Conservation (phyloP, 2,888 invertebrate species). For the Caradrina clavipalpis region DNA sequence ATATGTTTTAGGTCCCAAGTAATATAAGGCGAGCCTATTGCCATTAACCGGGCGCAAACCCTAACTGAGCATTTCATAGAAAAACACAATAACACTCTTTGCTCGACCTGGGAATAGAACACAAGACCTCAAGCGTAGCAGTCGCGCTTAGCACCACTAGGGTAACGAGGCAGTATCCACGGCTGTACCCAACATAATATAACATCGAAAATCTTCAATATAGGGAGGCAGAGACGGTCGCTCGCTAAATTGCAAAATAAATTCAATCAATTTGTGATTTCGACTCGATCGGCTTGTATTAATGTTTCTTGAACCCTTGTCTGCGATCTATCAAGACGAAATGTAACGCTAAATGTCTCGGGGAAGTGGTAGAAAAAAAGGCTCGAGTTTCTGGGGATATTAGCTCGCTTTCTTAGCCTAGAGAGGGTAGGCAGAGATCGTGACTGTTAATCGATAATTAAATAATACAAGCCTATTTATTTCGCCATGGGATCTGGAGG, state of each 20-base stretch:
- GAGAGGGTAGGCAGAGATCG: background rate
- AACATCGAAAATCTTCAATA: background rate
- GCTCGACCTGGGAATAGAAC: too few relatives aligned
- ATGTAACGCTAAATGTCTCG: constrained; percentile 18
- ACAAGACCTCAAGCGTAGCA: too few relatives aligned
- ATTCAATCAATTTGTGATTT: constrained; percentile 44
- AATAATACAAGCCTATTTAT: too few relatives aligned
- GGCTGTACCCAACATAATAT: background rate
- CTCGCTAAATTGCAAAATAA: constrained; percentile 33
- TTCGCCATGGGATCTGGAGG: too few relatives aligned
- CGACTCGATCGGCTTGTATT: constrained; percentile 10
- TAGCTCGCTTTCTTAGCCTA: background rate
- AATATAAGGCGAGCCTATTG: too few relatives aligned
- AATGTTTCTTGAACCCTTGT: constrained; percentile 21
- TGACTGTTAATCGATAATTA: too few relatives aligned
- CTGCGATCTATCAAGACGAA: constrained; percentile 19
- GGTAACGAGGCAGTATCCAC: too few relatives aligned
- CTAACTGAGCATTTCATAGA: too few relatives aligned
- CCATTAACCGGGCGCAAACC: too few relatives aligned
- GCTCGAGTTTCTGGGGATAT: background rate
- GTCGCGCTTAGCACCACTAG: too few relatives aligned
- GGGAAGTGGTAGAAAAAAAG: background rate
- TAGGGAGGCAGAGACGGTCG: background rate
- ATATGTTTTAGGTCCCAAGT: too few relatives aligned
- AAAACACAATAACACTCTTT: too few relatives aligned